Percentiles rank a stretch among this genome's conserved stretches.
Evolutionary conservation across 2,113 vertebrate species (phyloP).

Genomic region (Laterallus jamaicensis): DNA sequence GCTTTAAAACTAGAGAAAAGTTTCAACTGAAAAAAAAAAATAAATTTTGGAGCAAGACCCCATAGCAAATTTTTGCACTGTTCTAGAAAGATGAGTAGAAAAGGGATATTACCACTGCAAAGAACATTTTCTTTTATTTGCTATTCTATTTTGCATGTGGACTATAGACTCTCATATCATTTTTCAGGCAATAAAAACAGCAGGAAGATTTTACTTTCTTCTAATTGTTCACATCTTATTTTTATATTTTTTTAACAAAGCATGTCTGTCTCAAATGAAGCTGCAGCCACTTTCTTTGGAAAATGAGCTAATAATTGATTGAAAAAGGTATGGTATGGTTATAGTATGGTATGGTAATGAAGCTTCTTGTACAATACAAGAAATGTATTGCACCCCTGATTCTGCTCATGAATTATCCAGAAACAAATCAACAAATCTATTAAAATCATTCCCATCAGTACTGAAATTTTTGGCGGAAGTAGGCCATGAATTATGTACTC

Average conservation of each 20-base stretch:
- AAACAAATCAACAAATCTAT: background rate
- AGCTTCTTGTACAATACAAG: background rate
- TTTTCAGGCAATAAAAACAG: background rate
- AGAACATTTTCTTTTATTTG: conserved; percentile 3
- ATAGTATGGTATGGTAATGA: background rate
- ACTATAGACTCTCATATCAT: background rate
- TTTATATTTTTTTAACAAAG: background rate
- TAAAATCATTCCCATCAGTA: background rate
- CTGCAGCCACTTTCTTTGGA: background rate
- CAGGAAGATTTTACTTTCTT: conserved; percentile 16
- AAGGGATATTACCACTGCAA: background rate
- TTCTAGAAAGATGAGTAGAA: background rate
- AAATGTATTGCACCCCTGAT: background rate
- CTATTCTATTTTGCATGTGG: background rate
- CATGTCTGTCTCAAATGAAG: background rate
- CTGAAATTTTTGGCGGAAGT: background rate
- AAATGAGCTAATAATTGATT: background rate
- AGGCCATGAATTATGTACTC: background rate
- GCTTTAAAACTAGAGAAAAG: background rate
- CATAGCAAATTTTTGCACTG: background rate
- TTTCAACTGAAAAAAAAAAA: background rate
- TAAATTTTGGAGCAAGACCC: background rate
- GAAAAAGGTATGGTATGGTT: background rate
- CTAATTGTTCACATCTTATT: background rate
- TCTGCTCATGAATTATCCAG: background rate